Evolutionary conservation across 2,113 vertebrate species (phyloP).

Genomic region (Narcine bancroftii): DNA sequence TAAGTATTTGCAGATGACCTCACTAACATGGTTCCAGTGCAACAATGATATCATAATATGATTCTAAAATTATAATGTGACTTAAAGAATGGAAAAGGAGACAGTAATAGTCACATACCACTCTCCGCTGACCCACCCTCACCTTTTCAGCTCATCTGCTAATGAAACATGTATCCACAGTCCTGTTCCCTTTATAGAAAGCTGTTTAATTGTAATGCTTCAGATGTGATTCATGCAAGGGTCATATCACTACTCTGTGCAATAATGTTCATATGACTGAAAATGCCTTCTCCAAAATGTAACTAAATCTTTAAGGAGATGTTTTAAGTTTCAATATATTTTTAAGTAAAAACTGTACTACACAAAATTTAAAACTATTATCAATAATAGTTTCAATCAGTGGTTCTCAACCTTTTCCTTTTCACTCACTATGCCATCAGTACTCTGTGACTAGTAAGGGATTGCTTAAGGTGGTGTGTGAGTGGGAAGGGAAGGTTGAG

Average conservation of each 20-base stretch:
- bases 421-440: too few species aligned
- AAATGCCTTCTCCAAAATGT: neutral
- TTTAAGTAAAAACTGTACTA: neutral
- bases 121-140: too few species aligned
- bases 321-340: neutral
- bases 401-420: too few species aligned
- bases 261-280: neutral
- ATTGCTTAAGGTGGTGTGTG: too few species aligned
- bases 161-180: too few species aligned
- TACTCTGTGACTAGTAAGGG: too few species aligned
- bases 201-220: neutral
- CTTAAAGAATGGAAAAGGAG: neutral
- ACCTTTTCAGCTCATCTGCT: too few species aligned
- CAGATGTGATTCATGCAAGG: neutral
- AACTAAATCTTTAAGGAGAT: neutral
- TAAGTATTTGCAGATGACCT: neutral
- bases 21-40: neutral
- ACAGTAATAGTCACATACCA: neutral
- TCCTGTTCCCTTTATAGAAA: neutral
- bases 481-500: too few species aligned
- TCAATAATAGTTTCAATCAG: too few species aligned
- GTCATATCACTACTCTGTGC: neutral
- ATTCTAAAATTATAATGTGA: neutral
- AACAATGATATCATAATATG: neutral
- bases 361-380: too few species aligned